Conservation (phyloP, 2,797 vertebrate genomes). For the Apogon talboti region DNA sequence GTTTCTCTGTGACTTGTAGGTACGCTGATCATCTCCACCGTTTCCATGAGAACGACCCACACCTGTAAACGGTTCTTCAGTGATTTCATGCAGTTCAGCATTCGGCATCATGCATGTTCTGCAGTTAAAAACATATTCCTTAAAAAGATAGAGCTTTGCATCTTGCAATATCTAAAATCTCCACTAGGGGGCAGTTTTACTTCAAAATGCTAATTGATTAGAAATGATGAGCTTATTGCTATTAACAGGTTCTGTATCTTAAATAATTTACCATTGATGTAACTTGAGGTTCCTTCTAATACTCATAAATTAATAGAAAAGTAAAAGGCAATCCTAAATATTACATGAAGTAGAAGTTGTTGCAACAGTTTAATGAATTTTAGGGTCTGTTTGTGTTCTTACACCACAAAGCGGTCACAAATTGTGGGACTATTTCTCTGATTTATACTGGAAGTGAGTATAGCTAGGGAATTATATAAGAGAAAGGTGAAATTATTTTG, state of each 20-base stretch:
- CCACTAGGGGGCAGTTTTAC: conserved; percentile 66
- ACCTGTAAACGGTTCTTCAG: conserved; percentile 79
- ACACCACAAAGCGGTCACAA: conserved; percentile 43
- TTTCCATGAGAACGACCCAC: conserved; percentile 91
- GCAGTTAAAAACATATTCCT: neutral
- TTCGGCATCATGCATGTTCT: conserved; percentile 11
- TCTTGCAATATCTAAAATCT: conserved; percentile 39
- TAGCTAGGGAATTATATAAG: conserved; percentile 1
- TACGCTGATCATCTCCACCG: conserved; percentile 94
- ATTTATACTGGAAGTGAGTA: conserved; percentile 18
- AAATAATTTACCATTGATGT: neutral
- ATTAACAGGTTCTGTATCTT: conserved; percentile 21
- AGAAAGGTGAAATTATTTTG: neutral
- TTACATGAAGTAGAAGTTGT: neutral
- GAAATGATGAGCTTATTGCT: neutral
- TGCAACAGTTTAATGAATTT: conserved; percentile 26
- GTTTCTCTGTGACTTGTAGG: conserved; percentile 74
- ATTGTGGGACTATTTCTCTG: neutral
- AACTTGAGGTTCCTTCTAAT: conserved; percentile 1
- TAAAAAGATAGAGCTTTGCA: conserved; percentile 9
- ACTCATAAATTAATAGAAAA: conserved; percentile 3
- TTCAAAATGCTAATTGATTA: conserved; percentile 14
- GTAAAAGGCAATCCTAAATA: neutral
- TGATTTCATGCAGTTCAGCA: conserved; percentile 36
- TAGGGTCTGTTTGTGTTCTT: conserved; percentile 14